Evolutionary conservation across 1,140 invertebrate species (phyloP).

Genomic region (Chrysomallon squamiferum): DNA sequence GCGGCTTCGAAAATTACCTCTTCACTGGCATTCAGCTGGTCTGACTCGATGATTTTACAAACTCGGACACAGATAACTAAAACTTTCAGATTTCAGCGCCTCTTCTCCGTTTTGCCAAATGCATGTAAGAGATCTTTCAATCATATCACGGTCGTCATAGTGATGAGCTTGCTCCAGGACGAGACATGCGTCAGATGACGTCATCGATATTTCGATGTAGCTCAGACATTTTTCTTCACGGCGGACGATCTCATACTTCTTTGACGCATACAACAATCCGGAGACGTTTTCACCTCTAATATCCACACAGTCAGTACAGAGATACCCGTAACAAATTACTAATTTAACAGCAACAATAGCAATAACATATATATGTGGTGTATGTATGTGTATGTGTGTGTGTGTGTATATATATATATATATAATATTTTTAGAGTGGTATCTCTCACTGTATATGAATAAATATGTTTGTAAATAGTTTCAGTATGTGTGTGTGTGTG

Average conservation of each 20-base stretch:
- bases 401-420: too few relatives aligned
- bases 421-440: too few relatives aligned
- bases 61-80: conserved; percentile 15
- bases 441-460: too few relatives aligned
- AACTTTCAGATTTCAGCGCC: conserved; percentile 17
- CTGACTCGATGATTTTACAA: background rate
- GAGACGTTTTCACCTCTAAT: conserved; percentile 81
- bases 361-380: too few relatives aligned
- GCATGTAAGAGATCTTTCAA: conserved; percentile 31
- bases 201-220: conserved; percentile 78
- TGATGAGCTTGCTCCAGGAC: conserved; percentile 34
- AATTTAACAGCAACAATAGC: too few relatives aligned
- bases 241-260: conserved; percentile 82
- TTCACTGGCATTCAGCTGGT: background rate
- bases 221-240: conserved; percentile 81
- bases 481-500: too few relatives aligned
- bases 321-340: conserved; percentile 35
- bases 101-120: conserved; percentile 8
- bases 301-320: conserved; percentile 34
- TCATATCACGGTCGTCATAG: conserved; percentile 32
- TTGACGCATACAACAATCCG: conserved; percentile 81
- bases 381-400: too few relatives aligned
- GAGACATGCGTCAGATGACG: conserved; percentile 76
- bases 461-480: too few relatives aligned
- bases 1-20: background rate